Evolutionary conservation across 2,113 vertebrate genomes (phyloP), one percentile per base, ranked within the genome.

Genomic region (Nymphicus hollandicus): DNA sequence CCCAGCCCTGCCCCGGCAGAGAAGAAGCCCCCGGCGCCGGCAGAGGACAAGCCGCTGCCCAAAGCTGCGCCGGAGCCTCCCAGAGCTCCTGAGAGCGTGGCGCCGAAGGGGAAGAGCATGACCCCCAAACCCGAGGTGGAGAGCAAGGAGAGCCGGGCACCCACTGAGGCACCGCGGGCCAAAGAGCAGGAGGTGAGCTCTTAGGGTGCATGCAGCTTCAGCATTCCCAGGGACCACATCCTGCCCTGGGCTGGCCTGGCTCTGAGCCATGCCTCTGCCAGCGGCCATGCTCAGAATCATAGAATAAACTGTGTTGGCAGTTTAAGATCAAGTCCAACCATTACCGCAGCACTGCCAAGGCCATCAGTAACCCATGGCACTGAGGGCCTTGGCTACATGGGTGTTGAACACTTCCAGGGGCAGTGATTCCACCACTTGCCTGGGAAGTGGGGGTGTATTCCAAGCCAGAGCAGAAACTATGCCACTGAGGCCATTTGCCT

Each of bases 121-220:
- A 91, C 69, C 28, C 89, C 93, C 81, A 98, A 94, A 78, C 44
- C 89, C 0, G 98, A 98, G 81, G 94, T 89, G 77, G 96, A 98
- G 74, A 88, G 97, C 90, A 98, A 98, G 96, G 98, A 98, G 29
- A 95, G 81, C 96, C 98, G 98, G 95, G 97, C 96, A 81, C 61
- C 91, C 86, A 84, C 98, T 4, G 98, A 99, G 95, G 96, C 70
- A 3, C 98, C 98, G 6, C 99, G 98, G 98, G 96, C 89, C 13
- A 99, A 98, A 97, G 98, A 99, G 89, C 98, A 98, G 56, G 99
- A 99, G 98, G 99, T 99, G 97, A 99, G 89, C 16, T 29, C 28
- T 85, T 5, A 7, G 73, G n/a, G 15, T 28, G 15, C 4, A 0
- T 66, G 55, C 17, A 2, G 44, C 27, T 77, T 68, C 0, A 55